These are phyloP conservation scores for Microcebus murinus DNA, from an alignment of 2,113 vertebrate genomes.

Conservation along the genomic window DNA sequence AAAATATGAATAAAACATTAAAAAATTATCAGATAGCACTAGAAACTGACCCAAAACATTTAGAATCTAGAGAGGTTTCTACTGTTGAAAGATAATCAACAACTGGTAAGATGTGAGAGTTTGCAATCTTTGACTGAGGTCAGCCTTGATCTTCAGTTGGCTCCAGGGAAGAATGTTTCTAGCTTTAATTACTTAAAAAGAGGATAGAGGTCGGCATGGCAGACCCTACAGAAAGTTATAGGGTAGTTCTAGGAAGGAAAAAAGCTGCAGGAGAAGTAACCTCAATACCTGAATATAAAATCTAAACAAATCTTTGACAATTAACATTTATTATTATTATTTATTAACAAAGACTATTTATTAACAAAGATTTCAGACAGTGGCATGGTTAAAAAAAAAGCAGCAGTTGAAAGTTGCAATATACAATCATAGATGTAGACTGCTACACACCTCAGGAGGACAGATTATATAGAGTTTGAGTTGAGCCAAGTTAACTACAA, in stretches of 20 bases:
- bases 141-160: not conserved
- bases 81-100: not conserved
- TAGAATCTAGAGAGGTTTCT: not conserved
- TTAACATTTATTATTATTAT: not conserved
- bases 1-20: not conserved
- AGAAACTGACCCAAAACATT: not conserved
- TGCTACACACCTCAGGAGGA: not conserved
- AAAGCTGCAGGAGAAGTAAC: not conserved
- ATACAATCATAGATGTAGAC: not conserved
- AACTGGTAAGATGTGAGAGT: not conserved
- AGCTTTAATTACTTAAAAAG: not conserved
- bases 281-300: not conserved
- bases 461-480: not conserved
- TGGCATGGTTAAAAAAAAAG: rapidly evolving
- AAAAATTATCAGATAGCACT: not conserved
- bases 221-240: not conserved
- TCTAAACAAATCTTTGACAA: not conserved
- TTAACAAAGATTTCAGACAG: not conserved
- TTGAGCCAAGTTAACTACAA: not conserved
- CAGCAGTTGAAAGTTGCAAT: not conserved
- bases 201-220: not conserved
- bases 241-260: not conserved
- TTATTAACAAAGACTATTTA: not conserved
- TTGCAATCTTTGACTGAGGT: not conserved
- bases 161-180: not conserved